Evolutionary conservation across 2,888 invertebrate species (phyloP), one percentile per base, ranked within the genome.

Genomic region (Noctua pronuba): DNA sequence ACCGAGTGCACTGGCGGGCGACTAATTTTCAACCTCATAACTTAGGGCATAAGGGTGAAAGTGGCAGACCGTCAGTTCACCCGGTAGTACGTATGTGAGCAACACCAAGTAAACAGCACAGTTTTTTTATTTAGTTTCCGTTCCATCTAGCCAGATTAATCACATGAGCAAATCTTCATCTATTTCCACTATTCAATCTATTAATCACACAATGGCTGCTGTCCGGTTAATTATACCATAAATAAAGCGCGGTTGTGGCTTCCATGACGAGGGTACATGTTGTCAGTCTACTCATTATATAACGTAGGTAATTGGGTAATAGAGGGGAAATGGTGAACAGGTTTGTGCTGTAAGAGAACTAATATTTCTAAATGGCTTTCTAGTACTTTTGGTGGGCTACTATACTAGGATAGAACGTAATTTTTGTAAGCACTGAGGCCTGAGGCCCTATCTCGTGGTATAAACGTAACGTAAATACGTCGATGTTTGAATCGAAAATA

Each of bases 251-350:
- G 41, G 4, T 24, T 60, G 49, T 49, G 21, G 21, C 8, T 21
- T 49, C 52, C 62, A 68, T 74, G 79, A 73, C 75, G 70, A 86
- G 75, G 70, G 76, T 79, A 46, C 49, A 38, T 58, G 67, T 64
- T 24, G 60, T 66, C 18, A 10, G 21, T 38, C 46, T 21, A 58
- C n/a, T n/a, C 44, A 70, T 60, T 55, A 35, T 31, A 35, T 0
- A 60, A 21, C 11, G 55, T 73, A 38, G 21, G 10, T 28, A 52
- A 79, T 76, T 68, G 60, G 35, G 31, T 84, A 52, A 83, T 52
- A 73, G 24, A 79, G 41, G 58, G 16, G 35, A 49, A 67, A 58
- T 73, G 7, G 44, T 64, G 11, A 35, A 44, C 49, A 31, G 18
- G 8, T 49, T 49, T 10, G 52, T 52, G 52, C 2, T 52, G 49